phyloP scores from a whole-genome alignment of 2,113 vertebrate genomes.

The Chelonoidis abingdonii region DNA sequence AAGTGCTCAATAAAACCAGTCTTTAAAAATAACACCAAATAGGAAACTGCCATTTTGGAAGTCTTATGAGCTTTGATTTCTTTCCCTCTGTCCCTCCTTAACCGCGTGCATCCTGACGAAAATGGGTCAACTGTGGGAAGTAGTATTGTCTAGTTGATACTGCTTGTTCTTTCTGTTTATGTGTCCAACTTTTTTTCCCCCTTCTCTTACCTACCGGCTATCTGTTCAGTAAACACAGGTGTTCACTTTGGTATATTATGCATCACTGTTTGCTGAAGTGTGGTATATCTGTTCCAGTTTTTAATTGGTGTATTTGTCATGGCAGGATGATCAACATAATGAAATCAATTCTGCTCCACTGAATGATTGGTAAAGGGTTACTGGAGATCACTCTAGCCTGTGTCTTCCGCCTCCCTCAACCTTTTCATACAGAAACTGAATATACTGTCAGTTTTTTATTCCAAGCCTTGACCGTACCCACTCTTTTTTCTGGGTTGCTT shows the following conservation, averaged over 20 bases:
- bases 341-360: background rate
- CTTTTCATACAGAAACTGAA: accelerated
- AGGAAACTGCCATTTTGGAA: background rate
- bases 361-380: background rate
- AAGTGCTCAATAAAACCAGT: background rate
- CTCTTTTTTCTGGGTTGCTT: background rate
- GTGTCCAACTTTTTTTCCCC: accelerated
- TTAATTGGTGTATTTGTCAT: background rate
- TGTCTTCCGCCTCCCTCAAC: background rate
- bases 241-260: accelerated
- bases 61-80: background rate
- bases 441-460: accelerated
- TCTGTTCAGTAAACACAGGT: background rate
- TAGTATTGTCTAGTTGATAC: accelerated
- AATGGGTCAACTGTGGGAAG: background rate
- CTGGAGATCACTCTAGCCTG: background rate
- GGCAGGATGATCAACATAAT: background rate
- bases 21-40: background rate
- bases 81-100: background rate
- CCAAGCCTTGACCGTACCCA: accelerated
- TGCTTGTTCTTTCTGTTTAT: accelerated
- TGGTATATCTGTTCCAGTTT: background rate
- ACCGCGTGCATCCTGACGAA: background rate
- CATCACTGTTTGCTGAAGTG: accelerated
- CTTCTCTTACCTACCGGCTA: background rate